Percentiles rank a stretch among this genome's conserved stretches.
phyloP scores from a whole-genome alignment of 2,888 invertebrate species.

The Idaea biselata region DNA sequence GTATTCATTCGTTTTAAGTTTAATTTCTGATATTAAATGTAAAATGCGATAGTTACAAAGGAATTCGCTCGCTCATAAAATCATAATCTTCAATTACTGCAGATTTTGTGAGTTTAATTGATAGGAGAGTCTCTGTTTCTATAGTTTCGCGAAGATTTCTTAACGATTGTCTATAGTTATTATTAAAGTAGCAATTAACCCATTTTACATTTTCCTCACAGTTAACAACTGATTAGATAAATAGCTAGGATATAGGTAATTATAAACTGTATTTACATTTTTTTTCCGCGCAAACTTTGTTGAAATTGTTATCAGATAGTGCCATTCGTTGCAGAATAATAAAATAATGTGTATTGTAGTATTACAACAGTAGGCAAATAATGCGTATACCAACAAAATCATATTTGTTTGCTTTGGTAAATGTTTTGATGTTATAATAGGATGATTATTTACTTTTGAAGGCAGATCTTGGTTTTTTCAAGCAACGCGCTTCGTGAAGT shows the following conservation, averaged over 20 bases:
- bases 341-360: background rate
- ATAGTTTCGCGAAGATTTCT: background rate
- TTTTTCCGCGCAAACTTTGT: background rate
- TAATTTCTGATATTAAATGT: no score
- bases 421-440: no score
- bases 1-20: no score
- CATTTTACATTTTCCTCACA: background rate
- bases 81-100: no score
- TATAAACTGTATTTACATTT: background rate
- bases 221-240: background rate
- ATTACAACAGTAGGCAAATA: background rate
- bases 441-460: no score
- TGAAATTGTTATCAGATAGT: background rate
- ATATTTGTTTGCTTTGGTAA: background rate
- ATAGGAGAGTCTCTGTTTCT: no score
- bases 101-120: no score
- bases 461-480: no score
- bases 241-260: background rate
- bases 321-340: background rate
- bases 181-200: background rate
- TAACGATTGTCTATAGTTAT: background rate
- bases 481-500: no score
- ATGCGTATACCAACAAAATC: background rate
- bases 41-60: no score
- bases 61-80: no score